These are phyloP conservation scores for Drosophila peninsularis DNA, from an alignment of 2,888 invertebrate genomes.

Conservation along the genomic window DNA sequence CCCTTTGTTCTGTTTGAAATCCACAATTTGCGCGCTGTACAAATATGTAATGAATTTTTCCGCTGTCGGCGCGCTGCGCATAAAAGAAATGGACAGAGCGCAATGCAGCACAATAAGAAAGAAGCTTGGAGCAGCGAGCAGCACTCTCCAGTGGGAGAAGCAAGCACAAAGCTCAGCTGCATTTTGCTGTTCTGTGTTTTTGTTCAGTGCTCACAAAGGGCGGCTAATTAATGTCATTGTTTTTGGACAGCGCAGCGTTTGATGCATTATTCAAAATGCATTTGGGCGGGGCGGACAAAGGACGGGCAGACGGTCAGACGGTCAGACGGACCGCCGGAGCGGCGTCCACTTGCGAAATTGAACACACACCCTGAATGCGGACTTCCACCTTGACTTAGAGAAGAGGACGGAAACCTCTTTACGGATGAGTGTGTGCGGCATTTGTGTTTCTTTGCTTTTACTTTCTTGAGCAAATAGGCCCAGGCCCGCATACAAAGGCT, in stretches of 20 bases:
- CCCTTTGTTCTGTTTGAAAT: conserved; percentile 58
- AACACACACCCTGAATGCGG: conserved; percentile 15
- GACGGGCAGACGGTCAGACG: too few relatives aligned
- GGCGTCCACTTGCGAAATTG: conserved; percentile 31
- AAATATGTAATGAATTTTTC: conserved; percentile 79
- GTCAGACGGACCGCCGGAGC: too few relatives aligned
- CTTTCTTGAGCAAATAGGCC: conserved; percentile 68
- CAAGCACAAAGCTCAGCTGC: conserved; percentile 51
- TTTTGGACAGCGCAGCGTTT: conserved; percentile 63
- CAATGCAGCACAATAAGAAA: conserved; percentile 45
- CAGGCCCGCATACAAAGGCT: conserved; percentile 54
- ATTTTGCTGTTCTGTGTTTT: conserved; percentile 32
- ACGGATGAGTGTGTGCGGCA: conserved; percentile 6
- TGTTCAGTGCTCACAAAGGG: conserved; percentile 60
- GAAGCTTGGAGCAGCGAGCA: conserved; percentile 13
- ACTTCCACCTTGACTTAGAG: conserved; percentile 16
- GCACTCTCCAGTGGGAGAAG: conserved; percentile 2
- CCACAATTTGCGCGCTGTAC: conserved; percentile 64
- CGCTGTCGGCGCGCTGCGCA: conserved; percentile 67
- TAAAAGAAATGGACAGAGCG: conserved; percentile 61
- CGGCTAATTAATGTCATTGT: conserved; percentile 79
- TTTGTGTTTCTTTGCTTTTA: conserved; percentile 61
- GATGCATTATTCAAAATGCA: conserved; percentile 68
- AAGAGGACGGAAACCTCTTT: conserved; percentile 11
- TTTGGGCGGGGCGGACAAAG: conserved; percentile 41